Evolutionary conservation across 2,888 invertebrate species (phyloP), one percentile per base, ranked within the genome.

Genomic region (Platycnemis pennipes): DNA sequence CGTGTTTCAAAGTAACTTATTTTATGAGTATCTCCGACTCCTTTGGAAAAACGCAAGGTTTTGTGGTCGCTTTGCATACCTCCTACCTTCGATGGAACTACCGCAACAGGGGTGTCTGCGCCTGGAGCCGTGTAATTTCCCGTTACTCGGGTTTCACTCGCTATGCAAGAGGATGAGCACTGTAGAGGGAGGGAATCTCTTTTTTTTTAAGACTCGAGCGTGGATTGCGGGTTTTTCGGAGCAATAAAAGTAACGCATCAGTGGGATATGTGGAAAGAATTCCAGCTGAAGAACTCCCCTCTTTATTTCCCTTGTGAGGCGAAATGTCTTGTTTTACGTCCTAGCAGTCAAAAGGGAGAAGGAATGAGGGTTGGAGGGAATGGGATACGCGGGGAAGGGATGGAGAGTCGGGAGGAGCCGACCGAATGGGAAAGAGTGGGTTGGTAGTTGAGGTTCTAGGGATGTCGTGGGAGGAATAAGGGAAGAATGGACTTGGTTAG

Each of bases 291-390:
- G 42, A 26, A 63, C 16, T 56, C 31, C 49, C 44, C 26, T 37
- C 44, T 16, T 87, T 26, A 3, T 45, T 0, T 87, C 46, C 46
- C 44, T 89, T n/a, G n/a, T 45, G 91, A 42, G 63, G 63, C 63
- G 69, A 63, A 91, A 69, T 63, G 91, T 91, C 91, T 91, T 91
- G 91, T 69, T 91, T 91, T 91, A 91, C 91, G 91, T 91, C 31
- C 91, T 26, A 44, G 91, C 63, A 63, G 91, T 91, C 91, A 63
- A 45, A 91, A 69, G 91, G 44, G 63, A n/a, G 91, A 45, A 45
- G 31, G 69, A 56, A n/a, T 45, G 87, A 19, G 37, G 87, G 16
- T 42, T 2, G n/a, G 87, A 45, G 3, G 45, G 88, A 22, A 22
- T n/a, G 44, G 13, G 89, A 1, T 8, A 42, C 19, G 42, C n/a